These are phyloP conservation scores for Corythoichthys intestinalis DNA, from an alignment of 2,113 vertebrate species.

Conservation along the genomic window DNA sequence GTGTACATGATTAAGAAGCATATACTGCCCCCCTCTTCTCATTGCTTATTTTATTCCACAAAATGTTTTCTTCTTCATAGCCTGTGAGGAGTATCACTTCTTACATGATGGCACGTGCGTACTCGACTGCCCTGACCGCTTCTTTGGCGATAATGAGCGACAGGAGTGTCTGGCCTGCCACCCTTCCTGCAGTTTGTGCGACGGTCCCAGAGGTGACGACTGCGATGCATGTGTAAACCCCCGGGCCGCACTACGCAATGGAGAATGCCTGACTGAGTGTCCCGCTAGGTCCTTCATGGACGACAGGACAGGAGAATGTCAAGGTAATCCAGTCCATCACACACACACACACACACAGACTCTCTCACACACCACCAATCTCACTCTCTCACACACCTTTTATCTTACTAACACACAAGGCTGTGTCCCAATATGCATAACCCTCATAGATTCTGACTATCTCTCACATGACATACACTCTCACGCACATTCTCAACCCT, in stretches of 20 bases:
- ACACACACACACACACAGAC: neutral
- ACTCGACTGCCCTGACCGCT: constrained; percentile 73
- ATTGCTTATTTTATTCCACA: too few species aligned
- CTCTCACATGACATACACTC: too few species aligned
- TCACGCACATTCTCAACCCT: too few species aligned
- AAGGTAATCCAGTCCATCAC: constrained; percentile 66
- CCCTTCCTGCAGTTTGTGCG: constrained; percentile 74
- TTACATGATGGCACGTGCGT: constrained; percentile 74
- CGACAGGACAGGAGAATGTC: constrained; percentile 66
- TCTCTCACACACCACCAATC: neutral
- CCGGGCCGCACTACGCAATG: constrained; percentile 54
- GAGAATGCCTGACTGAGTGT: constrained; percentile 74
- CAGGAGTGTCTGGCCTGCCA: constrained; percentile 77
- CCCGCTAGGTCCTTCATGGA: constrained; percentile 76
- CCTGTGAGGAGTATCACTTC: constrained; percentile 74
- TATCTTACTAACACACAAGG: too few species aligned
- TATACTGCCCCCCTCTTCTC: too few species aligned
- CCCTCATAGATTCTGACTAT: too few species aligned
- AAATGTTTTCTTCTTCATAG: constrained; percentile 55
- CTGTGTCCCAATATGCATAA: too few species aligned
- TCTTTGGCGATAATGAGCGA: constrained; percentile 64
- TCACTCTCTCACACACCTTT: too few species aligned
- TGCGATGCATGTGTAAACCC: constrained; percentile 71
- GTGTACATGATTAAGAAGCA: too few species aligned
- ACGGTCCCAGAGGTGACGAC: constrained; percentile 67